Evolutionary conservation across 2,113 vertebrate species (phyloP), one percentile per base, ranked within the genome.

Genomic region (Cathartes aura): DNA sequence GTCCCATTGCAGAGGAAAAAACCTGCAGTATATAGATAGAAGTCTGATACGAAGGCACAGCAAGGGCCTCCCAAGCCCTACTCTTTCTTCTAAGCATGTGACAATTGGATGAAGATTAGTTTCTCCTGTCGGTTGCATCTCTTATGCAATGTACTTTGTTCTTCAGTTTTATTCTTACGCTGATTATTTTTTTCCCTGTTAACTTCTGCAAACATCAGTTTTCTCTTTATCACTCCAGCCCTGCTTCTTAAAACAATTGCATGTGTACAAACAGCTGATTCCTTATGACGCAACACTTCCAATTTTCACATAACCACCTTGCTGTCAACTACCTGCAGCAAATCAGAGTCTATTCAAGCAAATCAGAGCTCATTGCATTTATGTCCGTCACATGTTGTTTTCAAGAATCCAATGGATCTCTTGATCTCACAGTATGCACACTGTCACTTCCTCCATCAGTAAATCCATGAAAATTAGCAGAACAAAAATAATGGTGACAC

Each of bases 401-500:
- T 91, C 20, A 91, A 38, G 60, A 60, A 48, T 67, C 53, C n/a
- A 84, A 4, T 30, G 40, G 73, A 90, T 81, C 58, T 94, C 76
- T 90, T 56, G 78, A 64, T 90, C 45, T 93, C 23, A 59, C 38
- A 76, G 40, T 29, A n/a, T 59, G 89, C n/a, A 58, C 60, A 62
- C 92, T 63, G 17, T 27, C 82, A 71, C 50, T 70, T 81, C 85
- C 73, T 86, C 55, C 48, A 34, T 36, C 75, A 90, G 81, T 52
- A 71, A 93, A 74, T 74, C 93, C 52, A 92, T 34, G 45, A 86
- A 88, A 96, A 83, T 50, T n/a, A 78, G 73, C 87, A 82, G 48
- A 87, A 90, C 42, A 95, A 89, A 95, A 96, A 87, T 87, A 87
- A 72, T 18, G 4, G 60, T 43, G 79, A 84, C 94, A 89, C 85